Percentiles rank a stretch among this genome's conserved stretches.
Evolutionary conservation across 2,888 invertebrate species (phyloP).

Genomic region (Polydesmus complanatus): DNA sequence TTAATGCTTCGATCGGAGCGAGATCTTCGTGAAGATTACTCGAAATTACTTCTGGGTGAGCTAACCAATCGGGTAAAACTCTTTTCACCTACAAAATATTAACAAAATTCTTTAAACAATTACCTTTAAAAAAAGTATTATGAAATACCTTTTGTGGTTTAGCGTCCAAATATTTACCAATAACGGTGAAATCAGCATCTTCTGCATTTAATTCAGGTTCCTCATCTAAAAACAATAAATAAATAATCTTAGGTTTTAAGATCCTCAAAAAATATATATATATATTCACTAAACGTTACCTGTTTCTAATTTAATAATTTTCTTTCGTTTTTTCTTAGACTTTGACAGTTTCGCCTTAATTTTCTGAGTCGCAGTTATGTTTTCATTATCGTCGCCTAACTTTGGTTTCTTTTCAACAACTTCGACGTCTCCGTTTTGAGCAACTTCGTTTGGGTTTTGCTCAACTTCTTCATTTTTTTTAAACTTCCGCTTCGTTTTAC

Average conservation of each 20-base stretch:
- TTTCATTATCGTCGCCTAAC: background rate
- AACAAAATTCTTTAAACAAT: background rate
- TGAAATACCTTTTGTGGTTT: background rate
- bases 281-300: no score
- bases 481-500: no score
- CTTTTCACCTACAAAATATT: slow-evolving; percentile 47
- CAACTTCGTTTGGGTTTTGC: no score
- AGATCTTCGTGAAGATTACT: slow-evolving; percentile 48
- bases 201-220: background rate
- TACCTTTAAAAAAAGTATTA: background rate
- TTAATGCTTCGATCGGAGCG: slow-evolving; percentile 41
- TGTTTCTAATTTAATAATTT: background rate
- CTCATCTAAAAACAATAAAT: no score
- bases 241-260: background rate
- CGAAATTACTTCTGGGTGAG: slow-evolving; percentile 62
- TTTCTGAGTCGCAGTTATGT: background rate
- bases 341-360: no score
- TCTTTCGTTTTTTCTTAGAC: background rate
- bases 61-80: slow-evolving; percentile 74
- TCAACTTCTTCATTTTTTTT: no score
- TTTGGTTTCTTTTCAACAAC: background rate
- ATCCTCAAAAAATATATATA: no score
- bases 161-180: background rate
- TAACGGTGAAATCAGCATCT: background rate
- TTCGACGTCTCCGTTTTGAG: no score